Evolutionary conservation across 2,113 vertebrate genomes (phyloP).

Genomic region (Turdus rufiventris): DNA sequence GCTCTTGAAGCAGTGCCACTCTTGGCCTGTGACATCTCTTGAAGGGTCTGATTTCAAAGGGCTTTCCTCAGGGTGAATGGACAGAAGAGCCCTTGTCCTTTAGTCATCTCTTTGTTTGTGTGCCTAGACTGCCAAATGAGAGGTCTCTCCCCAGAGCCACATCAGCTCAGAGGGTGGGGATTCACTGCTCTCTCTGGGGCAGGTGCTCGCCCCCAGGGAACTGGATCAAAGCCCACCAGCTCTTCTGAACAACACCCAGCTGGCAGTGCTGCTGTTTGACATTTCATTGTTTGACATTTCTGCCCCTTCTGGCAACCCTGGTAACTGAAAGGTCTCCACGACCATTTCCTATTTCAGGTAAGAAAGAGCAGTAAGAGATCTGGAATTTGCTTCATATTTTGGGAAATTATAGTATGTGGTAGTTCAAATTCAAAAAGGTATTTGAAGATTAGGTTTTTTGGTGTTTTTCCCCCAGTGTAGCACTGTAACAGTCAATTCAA

Average conservation of each 20-base stretch:
- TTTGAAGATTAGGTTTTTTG: not conserved
- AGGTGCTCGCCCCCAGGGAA: not conserved
- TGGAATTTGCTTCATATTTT: not conserved
- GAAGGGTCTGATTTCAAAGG: not conserved
- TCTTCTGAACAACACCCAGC: not conserved
- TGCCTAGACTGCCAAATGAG: not conserved
- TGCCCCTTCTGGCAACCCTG: not conserved
- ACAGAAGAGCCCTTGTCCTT: not conserved
- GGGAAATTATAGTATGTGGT: not conserved
- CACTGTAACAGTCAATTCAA: not conserved
- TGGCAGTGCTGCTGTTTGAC: not conserved
- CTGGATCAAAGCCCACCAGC: not conserved
- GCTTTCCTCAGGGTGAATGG: not conserved
- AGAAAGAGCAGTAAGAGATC: not conserved
- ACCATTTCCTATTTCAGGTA: not conserved
- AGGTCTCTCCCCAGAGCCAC: rapidly evolving
- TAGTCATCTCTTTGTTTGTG: not conserved
- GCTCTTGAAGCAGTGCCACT: not conserved
- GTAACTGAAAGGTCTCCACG: not conserved
- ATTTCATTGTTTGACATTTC: not conserved
- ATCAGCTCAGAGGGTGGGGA: not conserved
- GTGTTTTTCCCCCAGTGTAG: rapidly evolving
- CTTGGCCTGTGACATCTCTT: not conserved
- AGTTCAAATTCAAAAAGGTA: not conserved
- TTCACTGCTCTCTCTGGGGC: not conserved